These are phyloP conservation scores for Aspiorhynchus laticeps DNA, from an alignment of 2,113 vertebrate genomes.

Conservation along the genomic window DNA sequence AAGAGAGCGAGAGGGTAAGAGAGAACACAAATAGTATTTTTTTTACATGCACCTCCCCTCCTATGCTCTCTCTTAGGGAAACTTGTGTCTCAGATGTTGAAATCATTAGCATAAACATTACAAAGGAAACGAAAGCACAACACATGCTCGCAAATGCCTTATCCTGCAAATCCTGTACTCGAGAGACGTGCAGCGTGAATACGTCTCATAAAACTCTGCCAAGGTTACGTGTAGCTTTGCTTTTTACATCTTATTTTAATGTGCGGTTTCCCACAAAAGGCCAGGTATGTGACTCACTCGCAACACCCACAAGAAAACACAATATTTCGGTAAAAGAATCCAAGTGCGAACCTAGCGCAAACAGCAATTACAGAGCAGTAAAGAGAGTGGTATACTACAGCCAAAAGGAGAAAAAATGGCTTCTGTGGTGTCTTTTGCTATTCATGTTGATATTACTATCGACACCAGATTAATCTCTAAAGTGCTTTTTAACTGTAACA, in stretches of 20 bases:
- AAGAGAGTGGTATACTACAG: neutral
- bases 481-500: conserved; percentile 36
- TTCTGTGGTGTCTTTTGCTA: neutral
- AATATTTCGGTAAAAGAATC: neutral
- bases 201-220: conserved; percentile 1
- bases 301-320: conserved; percentile 27
- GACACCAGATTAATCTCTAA: conserved; percentile 73
- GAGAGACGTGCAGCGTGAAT: neutral
- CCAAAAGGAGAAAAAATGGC: neutral
- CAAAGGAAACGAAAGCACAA: conserved; percentile 35
- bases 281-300: conserved; percentile 7
- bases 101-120: conserved; percentile 49
- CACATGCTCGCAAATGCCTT: neutral
- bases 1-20: neutral
- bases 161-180: conserved; percentile 4
- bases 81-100: conserved; percentile 25
- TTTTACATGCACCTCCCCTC: neutral
- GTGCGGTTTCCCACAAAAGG: conserved; percentile 14
- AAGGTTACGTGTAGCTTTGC: neutral
- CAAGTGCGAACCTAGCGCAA: neutral
- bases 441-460: conserved; percentile 55
- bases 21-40: conserved; percentile 6
- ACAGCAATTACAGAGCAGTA: neutral
- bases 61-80: conserved; percentile 9
- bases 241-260: conserved; percentile 32